phyloP scores from a whole-genome alignment of 2,113 vertebrate species.

The Emydura subglobosa region DNA sequence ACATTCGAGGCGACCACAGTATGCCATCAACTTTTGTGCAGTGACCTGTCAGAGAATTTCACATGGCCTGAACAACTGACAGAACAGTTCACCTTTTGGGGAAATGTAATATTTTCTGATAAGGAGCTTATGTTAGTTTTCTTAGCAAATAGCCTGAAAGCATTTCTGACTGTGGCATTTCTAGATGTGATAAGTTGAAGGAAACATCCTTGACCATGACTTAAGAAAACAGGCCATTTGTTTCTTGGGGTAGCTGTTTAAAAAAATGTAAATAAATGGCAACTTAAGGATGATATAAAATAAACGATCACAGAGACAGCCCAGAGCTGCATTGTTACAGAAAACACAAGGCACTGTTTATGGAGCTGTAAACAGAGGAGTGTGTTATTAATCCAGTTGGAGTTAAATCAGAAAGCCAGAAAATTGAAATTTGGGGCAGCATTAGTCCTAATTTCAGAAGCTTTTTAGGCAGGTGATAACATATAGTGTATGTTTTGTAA shows the following conservation, averaged over 20 bases:
- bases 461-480: neutral
- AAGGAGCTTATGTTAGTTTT: constrained; percentile 92
- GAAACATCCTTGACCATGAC: constrained; percentile 83
- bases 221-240: constrained; percentile 77
- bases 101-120: constrained; percentile 91
- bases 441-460: constrained; percentile 38
- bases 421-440: constrained; percentile 61
- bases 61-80: constrained; percentile 86
- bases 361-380: constrained; percentile 72
- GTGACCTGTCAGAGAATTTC: constrained; percentile 87
- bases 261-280: constrained; percentile 79
- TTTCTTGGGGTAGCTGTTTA: constrained; percentile 74
- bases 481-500: neutral
- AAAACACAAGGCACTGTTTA: constrained; percentile 74
- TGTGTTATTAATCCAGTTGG: constrained; percentile 68
- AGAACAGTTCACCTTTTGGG: constrained; percentile 85
- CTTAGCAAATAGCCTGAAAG: constrained; percentile 82
- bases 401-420: constrained; percentile 69
- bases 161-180: constrained; percentile 84
- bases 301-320: constrained; percentile 76
- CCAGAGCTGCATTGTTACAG: constrained; percentile 74
- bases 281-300: constrained; percentile 82
- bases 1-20: neutral
- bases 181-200: constrained; percentile 84
- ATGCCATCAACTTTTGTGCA: constrained; percentile 80